Evolutionary conservation across 2,113 vertebrate genomes (phyloP).

Genomic region (Antechinus stuartii): DNA sequence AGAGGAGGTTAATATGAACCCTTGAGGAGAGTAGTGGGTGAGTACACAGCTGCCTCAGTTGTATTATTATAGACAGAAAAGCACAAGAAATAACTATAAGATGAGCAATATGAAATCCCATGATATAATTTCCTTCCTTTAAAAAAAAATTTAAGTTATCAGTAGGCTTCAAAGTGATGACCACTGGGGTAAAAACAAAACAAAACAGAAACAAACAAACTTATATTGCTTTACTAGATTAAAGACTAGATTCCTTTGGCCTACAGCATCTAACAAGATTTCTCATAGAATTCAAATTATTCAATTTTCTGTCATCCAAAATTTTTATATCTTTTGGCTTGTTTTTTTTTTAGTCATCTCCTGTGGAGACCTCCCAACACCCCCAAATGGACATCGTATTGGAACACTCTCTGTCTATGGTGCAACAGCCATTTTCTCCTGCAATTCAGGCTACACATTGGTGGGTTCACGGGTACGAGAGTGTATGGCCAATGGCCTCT

Average conservation of each 20-base stretch:
- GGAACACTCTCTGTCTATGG: conserved; percentile 93
- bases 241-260: too few species aligned
- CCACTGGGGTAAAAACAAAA: too few species aligned
- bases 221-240: too few species aligned
- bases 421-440: conserved; percentile 98
- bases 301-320: too few species aligned
- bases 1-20: neutral
- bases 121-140: neutral
- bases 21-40: neutral
- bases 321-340: conserved; percentile 13
- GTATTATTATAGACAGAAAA: neutral
- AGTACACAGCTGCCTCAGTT: neutral
- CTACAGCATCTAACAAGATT: too few species aligned
- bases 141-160: neutral
- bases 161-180: too few species aligned
- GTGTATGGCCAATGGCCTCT: conserved; percentile 98
- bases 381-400: conserved; percentile 96
- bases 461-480: conserved; percentile 96
- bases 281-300: too few species aligned
- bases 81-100: neutral
- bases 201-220: too few species aligned
- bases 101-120: neutral
- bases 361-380: conserved; percentile 94
- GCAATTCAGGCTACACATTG: conserved; percentile 96
- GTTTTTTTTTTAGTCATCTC: conserved; percentile 91